Evolutionary conservation across 2,888 invertebrate species (phyloP).

Genomic region (Zeuzera pyrina): DNA sequence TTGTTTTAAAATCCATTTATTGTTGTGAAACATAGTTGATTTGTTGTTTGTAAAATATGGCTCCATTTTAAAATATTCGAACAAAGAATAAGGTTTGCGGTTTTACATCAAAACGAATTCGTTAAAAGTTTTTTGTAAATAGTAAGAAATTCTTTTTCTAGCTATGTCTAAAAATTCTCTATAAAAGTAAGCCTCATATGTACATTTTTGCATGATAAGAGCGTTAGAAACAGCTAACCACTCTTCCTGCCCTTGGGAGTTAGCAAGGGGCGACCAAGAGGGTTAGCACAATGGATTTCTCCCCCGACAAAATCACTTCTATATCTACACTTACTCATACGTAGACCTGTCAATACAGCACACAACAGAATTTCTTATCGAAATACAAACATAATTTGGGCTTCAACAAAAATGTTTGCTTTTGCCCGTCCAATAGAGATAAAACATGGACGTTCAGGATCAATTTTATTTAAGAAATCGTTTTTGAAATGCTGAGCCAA

Average conservation of each 20-base stretch:
- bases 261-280: constrained; percentile 45
- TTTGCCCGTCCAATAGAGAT: neutral
- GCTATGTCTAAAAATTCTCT: too few species aligned
- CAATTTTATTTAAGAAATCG: constrained; percentile 1
- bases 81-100: too few species aligned
- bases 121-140: too few species aligned
- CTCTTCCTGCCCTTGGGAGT: constrained; percentile 44
- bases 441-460: neutral
- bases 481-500: too few species aligned
- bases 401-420: constrained; percentile 2
- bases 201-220: constrained; percentile 20
- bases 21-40: too few species aligned
- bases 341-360: neutral
- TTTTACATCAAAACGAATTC: too few species aligned
- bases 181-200: too few species aligned
- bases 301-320: constrained; percentile 52
- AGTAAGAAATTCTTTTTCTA: too few species aligned
- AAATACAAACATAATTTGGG: constrained; percentile 6
- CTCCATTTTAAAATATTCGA: too few species aligned
- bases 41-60: too few species aligned
- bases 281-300: constrained; percentile 61
- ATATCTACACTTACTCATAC: constrained; percentile 4
- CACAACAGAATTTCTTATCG: constrained; percentile 1
- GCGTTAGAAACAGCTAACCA: constrained; percentile 37
- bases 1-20: too few species aligned